Evolutionary conservation across 2,113 vertebrate genomes (phyloP), one percentile per base, ranked within the genome.

Genomic region (Eretmochelys imbricata): DNA sequence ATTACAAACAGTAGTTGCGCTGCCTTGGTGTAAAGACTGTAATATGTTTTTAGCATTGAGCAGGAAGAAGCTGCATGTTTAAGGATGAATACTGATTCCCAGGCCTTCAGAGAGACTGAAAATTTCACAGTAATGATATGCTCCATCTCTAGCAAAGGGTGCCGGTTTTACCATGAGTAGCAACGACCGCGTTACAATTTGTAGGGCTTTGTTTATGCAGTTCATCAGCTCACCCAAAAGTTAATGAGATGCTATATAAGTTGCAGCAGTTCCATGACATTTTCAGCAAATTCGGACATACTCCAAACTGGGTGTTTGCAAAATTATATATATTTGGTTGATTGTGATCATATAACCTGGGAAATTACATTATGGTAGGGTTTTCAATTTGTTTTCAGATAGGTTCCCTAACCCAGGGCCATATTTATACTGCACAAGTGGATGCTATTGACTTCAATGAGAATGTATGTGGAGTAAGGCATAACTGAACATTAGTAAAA

Each of bases 401-500:
- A 4, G 3, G 1, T 6, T 35, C 29, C 27, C 14, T 35, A 25
- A n/a, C 0, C 50, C 3, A 4, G 5, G 53, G 76, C 85, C 2
- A 0, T 12, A 0, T 5, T 29, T 85, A 29, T 83, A 80, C 19
- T 72, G 35, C 65, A 72, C n/a, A 72, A 38, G 65, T 72, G 19
- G 65, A 72, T 72, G 17, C n/a, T 72, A 38, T 38, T 72, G 65
- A 22, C 35, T 53, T 0, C 79, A 22, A 2, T 0, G 0, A 5
- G 0, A 6, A 22, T 2, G 17, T 3, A 6, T 57, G 11, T 57
- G 27, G 29, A 13, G 1, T 62, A 59, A 54, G 5, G 2, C 84
- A 82, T 0, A 79, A 27, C 38, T 17, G 57, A 8, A 19, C 65
- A n/a, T 25, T 3, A 1, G 0, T 7, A 22, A 24, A 48, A 10